Evolutionary conservation across 2,113 vertebrate species (phyloP), one percentile per base, ranked within the genome.

Genomic region (human (Homo sapiens)): DNA sequence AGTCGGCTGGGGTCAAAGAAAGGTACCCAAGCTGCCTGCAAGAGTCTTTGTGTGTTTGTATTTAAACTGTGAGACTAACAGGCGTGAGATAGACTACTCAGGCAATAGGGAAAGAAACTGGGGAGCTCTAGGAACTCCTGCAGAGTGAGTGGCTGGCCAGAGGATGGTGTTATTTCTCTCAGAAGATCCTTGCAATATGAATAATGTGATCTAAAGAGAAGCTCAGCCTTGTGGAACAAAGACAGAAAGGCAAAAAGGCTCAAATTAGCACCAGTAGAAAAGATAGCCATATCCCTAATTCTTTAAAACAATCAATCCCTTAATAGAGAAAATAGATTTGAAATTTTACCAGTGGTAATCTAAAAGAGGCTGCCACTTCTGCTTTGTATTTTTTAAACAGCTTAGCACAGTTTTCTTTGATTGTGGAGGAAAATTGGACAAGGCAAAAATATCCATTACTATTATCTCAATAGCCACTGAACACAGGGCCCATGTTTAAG

Each of bases 301-400:
- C 82, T 93, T 90, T 66, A 89, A 96, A 97, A 55, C 17, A 93
- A 84, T 83, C 5, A 23, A 48, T 48, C 22, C 32, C 22, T 75
- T 94, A 83, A 87, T 6, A 96, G 55, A 81, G 66, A 92, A 97
- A 90, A 95, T 2, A 90, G 78, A 86, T 89, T 87, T 94, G 68
- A 89, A 97, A 83, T 90, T 94, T 88, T 85, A 85, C 66, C 27
- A 30, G 11, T 61, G 27, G 80, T 25, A 96, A 90, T 87, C 84
- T 92, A 55, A 92, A 95, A 92, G n/a, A 93, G 89, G 78, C 52
- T 92, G 59, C 6, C 50, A 57, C 68, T 97, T 84, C 57, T 93
- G n/a, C 27, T 91, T 89, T 83, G 61, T 94, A 50, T 43, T 95
- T 95, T 76, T 92, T 18, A 93, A 95, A 97, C 9, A 79, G 38